Percentiles rank a stretch among this genome's conserved stretches.
Conservation (phyloP, 2,888 invertebrate genomes). For the Galeopsomyia nigrocyanea region DNA sequence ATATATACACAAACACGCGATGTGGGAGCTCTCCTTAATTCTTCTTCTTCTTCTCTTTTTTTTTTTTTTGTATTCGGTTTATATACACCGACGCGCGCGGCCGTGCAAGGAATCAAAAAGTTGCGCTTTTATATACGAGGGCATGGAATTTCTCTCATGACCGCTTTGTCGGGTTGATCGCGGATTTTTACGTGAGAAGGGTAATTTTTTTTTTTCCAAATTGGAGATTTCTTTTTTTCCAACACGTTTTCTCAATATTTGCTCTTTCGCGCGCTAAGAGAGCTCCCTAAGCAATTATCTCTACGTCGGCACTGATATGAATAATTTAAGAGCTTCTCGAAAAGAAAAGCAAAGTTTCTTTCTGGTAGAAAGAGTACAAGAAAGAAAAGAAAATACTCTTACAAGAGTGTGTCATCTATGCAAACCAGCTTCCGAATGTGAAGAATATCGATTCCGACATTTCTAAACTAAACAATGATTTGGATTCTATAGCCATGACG, state of each 20-base stretch:
- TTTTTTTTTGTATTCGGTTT: background rate
- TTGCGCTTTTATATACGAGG: no score
- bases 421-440: background rate
- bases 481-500: no score
- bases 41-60: background rate
- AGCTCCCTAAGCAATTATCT: slow-evolving; percentile 5
- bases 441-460: background rate
- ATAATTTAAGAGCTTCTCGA: slow-evolving; percentile 18
- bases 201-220: no score
- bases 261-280: background rate
- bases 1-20: background rate
- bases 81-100: background rate
- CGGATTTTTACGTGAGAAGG: no score
- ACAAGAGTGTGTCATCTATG: slow-evolving; percentile 6
- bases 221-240: no score
- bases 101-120: slow-evolving; percentile 17
- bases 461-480: no score
- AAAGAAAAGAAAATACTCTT: background rate
- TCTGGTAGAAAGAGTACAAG: background rate
- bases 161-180: no score
- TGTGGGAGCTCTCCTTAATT: background rate
- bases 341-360: background rate
- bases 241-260: background rate
- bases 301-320: background rate
- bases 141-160: no score